Evolutionary conservation across 2,888 invertebrate genomes (phyloP), one percentile per base, ranked within the genome.

Genomic region (Amphipyra tragopoginis): DNA sequence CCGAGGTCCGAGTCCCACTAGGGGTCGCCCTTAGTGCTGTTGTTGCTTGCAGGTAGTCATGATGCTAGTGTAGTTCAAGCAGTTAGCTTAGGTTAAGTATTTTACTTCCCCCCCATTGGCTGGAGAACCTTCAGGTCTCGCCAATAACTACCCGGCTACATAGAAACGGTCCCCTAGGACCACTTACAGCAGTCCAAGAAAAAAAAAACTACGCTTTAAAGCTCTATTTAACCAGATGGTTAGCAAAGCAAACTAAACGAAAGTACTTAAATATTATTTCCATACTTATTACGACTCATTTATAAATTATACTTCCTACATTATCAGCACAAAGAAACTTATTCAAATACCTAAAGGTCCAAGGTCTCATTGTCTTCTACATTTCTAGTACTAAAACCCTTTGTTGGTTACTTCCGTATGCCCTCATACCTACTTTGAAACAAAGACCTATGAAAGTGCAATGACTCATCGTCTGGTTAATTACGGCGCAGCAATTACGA

Each of bases 361-460:
- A 77, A 77, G 77, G 77, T 73, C 63, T 5, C 14, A 77, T 74
- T 64, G 58, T 62, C 69, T 76, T 64, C 54, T 61, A 63, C 55
- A 63, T 55, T 65, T 71, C 75, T 75, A 80, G 67, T 13, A 49
- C 76, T 72, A 69, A 66, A 68, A 61, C 65, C 77, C 78, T 72
- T 75, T 77, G 75, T 65, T 2, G 39, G 53, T 29, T 29, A 29
- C 29, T 77, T 74, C 73, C 75, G 65, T 40, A 44, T 29, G 54
- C 64, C 72, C 67, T 77, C 65, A 68, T 21, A 21, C 21, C 58
- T 15, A 40, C 47, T 14, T 39, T 13, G 44, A 56, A 71, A 80
- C 80, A 80, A 80, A 81, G 80, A 66, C 56, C 70, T 73, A 75
- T 81, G 76, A 74, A 80, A 80, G 77, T 77, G 57, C 53, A 74